These are phyloP conservation scores for Torymus tubicola DNA, from an alignment of 2,888 invertebrate genomes.

Conservation along the genomic window DNA sequence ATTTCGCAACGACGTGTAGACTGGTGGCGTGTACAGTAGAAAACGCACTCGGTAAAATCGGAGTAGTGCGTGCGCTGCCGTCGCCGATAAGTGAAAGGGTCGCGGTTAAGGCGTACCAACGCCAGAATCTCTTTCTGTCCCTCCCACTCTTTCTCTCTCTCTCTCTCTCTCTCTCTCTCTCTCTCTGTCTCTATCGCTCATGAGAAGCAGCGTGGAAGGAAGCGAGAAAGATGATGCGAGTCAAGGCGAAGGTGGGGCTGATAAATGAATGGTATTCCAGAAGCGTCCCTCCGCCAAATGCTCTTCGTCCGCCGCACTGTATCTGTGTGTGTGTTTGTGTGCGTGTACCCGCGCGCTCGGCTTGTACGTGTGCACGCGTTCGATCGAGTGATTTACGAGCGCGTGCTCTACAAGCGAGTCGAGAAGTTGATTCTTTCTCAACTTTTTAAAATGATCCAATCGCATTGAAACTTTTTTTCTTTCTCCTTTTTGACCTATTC, in stretches of 20 bases:
- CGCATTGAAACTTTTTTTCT: constrained; percentile 38
- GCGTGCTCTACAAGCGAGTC: constrained; percentile 47
- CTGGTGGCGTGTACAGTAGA: constrained; percentile 3
- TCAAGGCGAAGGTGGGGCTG: constrained; percentile 49
- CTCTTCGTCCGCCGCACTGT: constrained; percentile 3
- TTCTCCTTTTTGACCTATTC: constrained; percentile 16
- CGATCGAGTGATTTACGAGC: constrained; percentile 57
- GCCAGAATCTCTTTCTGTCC: too few relatives aligned
- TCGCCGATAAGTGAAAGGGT: constrained; percentile 46
- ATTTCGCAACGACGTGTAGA: constrained; percentile 26
- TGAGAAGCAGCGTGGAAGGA: constrained; percentile 23
- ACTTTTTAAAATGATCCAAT: constrained; percentile 52
- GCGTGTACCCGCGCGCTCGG: too few relatives aligned
- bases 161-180: not conserved
- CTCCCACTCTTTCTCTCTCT: too few relatives aligned
- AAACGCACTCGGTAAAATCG: constrained; percentile 29
- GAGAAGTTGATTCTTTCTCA: constrained; percentile 46
- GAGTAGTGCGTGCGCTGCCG: constrained; percentile 12
- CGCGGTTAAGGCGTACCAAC: constrained; percentile 14
- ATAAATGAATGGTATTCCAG: constrained; percentile 58
- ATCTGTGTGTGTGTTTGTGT: not conserved
- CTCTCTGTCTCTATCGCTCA: not conserved
- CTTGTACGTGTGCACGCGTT: not conserved
- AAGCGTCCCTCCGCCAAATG: constrained; percentile 53
- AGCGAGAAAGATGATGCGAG: constrained; percentile 42